Evolutionary conservation across 1,140 invertebrate species (phyloP), one percentile per base, ranked within the genome.

Genomic region (Probaryconus sp.): DNA sequence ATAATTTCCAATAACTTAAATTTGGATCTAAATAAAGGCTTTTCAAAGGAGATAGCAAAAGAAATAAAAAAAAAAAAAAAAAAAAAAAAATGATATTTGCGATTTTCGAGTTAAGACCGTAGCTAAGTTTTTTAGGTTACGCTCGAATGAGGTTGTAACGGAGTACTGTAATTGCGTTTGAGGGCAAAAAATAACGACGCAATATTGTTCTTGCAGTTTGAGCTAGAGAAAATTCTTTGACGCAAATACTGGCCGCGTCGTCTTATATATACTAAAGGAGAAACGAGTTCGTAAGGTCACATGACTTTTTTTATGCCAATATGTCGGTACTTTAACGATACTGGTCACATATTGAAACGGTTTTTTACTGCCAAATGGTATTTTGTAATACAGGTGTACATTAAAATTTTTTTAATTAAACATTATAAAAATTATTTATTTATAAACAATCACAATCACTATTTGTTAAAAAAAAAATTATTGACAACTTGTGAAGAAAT

Each of bases 131-230:
- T 58, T 64, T 43, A 71, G 61, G 61, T 64, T 58, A 51, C 9
- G 28, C 37, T n/a, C n/a, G n/a, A n/a, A 42, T 45, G 68, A 76
- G 71, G 79, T 75, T 80, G 81, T 77, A 76, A 78, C 64, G 78
- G 61, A 75, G 53, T 65, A 65, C 74, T 73, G 79, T 83, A 80
- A 83, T 83, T 81, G 79, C 79, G 75, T 63, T 72, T 68, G 71
- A 72, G 67, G 40, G 72, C 79, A 83, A 83, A 83, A 83, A 83
- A 78, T 81, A 83, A 81, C 76, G 80, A 81, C 73, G 76, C 79
- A 81, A 80, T 77, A 79, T 67, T 60, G 51, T 43, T 40, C 33
- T 26, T 24, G 26, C 9, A 45, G 55, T 73, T 73, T 73, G 38
- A 61, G 61, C 56, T 71, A 68, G 73, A 61, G 67, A 71, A 71